Conservation (phyloP, 2,113 vertebrate species). For the Nanger granti region DNA sequence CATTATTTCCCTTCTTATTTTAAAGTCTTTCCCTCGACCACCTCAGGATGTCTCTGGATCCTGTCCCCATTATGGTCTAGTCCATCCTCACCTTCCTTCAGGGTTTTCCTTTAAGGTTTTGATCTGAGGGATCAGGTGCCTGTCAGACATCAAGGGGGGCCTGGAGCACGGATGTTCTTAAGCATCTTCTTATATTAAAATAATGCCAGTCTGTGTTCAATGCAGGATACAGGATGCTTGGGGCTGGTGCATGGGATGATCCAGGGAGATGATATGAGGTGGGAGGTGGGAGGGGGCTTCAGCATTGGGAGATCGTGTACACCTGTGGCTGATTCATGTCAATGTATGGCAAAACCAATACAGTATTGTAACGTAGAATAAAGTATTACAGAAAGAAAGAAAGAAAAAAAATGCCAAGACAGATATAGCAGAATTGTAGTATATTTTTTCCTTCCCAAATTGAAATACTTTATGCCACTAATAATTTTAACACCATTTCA, state of each 20-base stretch:
- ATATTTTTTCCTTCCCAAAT: background rate
- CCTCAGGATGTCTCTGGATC: background rate
- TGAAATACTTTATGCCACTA: background rate
- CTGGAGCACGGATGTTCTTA: background rate
- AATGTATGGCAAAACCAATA: too few relatives aligned
- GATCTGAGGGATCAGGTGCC: background rate
- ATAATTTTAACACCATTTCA: background rate
- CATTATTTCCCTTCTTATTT: background rate
- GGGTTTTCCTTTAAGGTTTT: background rate
- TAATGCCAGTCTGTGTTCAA: too few relatives aligned
- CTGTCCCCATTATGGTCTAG: background rate
- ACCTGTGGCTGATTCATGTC: too few relatives aligned
- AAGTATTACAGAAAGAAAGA: too few relatives aligned
- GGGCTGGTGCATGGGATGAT: too few relatives aligned
- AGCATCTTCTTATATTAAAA: background rate
- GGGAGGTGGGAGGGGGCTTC: too few relatives aligned
- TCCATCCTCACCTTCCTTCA: accelerated
- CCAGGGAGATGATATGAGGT: too few relatives aligned
- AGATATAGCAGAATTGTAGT: background rate
- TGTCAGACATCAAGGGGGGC: background rate
- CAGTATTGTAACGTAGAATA: too few relatives aligned
- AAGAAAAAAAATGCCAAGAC: background rate
- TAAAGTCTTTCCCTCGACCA: background rate
- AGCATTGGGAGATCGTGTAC: too few relatives aligned
- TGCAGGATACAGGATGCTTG: too few relatives aligned